Base-by-base conservation (phyloP, 1,140 invertebrate species). In the Zaprionus taronus region DNA sequence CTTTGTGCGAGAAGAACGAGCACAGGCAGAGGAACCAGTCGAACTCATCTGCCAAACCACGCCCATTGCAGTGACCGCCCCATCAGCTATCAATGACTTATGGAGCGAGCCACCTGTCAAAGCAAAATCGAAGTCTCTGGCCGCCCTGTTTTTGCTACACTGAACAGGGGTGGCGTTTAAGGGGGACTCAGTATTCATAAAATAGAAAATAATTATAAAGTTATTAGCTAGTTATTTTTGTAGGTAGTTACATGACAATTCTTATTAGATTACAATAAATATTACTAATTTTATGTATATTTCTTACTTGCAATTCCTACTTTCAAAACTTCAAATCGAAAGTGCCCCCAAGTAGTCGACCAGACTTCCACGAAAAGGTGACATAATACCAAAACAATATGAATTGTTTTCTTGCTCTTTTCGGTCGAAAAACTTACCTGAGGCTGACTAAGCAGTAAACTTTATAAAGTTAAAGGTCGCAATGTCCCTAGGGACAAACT, bases 31-130 rank as follows among this genome's bases (percentile, higher is more conserved):
- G 14, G 11, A n/a, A 47, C 5, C 4, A 47, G 9, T 4, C 17
- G 15, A 24, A 22, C 15, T 51, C 49, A 15, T 31, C 53, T 31
- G 49, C 28, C 61, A 66, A 56, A 47, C 31, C 62, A 65, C 61
- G 51, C 17, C 26, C 61, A 34, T 36, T 49, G 56, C 51, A n/a
- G 60, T 20, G 44, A 67, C 38, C 38, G 55, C 26, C 26, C 64
- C 64, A 12, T 58, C 64, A 58, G 55, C 47, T 31, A 24, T 58
- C 53, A 57, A 67, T 58, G 64, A 67, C 26, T 67, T 67, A 67
- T 58, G 64, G 64, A 31, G 53, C 64, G 38, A 57, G 24, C 64
- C 38, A 67, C 53, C 64, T 67, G 55, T 57, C 55, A 67, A 67
- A 53, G 22, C 34, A 6, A 51, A 55, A 56, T 41, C 63, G n/a